A percentile compares a stretch with the other conserved stretches of the same genome.
Evolutionary conservation across 2,888 invertebrate genomes (phyloP).

Genomic region (Oscheius sp.): DNA sequence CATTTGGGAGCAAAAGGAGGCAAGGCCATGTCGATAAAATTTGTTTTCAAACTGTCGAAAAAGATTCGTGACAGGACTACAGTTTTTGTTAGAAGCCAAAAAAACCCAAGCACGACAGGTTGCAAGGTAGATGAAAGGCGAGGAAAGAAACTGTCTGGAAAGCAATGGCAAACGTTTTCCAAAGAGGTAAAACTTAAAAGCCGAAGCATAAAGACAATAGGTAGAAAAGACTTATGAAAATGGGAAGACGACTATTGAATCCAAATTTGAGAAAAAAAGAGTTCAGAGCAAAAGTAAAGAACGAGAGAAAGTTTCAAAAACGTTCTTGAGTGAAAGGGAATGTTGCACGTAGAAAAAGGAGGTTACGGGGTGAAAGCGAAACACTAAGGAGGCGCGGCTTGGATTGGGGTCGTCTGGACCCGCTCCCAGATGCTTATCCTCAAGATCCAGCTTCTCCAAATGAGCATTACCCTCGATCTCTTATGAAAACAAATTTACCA

Average conservation of each 20-base stretch:
- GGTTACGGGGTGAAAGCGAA: conserved; percentile 37
- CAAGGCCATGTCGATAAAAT: background rate
- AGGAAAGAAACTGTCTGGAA: too few species aligned
- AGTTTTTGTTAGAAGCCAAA: too few species aligned
- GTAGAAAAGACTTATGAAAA: background rate
- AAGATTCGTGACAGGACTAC: too few species aligned
- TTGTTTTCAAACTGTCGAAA: background rate
- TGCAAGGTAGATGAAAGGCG: too few species aligned
- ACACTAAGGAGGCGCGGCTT: conserved; percentile 39
- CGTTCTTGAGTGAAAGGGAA: conserved; percentile 31
- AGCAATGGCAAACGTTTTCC: too few species aligned
- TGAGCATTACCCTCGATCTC: conserved; percentile 30
- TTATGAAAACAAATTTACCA: conserved; percentile 20
- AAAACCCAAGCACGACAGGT: background rate
- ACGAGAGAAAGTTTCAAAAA: conserved; percentile 31
- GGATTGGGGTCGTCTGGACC: conserved; percentile 35
- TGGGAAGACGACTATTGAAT: background rate
- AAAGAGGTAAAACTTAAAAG: too few species aligned
- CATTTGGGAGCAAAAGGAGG: background rate
- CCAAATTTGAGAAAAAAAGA: background rate
- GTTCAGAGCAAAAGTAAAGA: conserved; percentile 5
- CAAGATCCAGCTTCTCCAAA: conserved; percentile 28
- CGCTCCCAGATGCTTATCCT: conserved; percentile 35
- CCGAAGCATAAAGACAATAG: too few species aligned
- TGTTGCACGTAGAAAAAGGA: conserved; percentile 31